Evolutionary conservation across 2,797 vertebrate species (phyloP).

Genomic region (Lagorchestes hirsutus): DNA sequence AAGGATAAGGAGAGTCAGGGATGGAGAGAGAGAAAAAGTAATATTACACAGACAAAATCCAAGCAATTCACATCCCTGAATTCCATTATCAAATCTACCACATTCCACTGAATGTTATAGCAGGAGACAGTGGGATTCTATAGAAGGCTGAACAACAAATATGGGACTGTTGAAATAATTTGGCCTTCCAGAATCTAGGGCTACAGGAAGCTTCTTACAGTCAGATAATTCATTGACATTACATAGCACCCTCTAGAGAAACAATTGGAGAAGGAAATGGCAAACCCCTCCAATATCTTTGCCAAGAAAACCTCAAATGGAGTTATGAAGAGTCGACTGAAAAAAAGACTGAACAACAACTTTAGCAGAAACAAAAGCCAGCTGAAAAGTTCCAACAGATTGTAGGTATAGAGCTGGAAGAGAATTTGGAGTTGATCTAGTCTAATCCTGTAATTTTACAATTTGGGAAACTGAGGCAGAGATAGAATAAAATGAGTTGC

Average conservation of each 20-base stretch:
- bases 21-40: background rate
- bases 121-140: background rate
- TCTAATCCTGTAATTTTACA: background rate
- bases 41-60: background rate
- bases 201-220: background rate
- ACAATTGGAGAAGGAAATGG: background rate
- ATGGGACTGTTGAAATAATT: background rate
- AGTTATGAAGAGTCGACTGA: background rate
- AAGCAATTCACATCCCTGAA: background rate
- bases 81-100: background rate
- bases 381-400: background rate
- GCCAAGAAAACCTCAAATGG: background rate
- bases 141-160: background rate
- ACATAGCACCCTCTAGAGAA: background rate
- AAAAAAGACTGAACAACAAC: background rate
- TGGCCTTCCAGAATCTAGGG: background rate
- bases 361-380: background rate
- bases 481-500: background rate
- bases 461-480: background rate
- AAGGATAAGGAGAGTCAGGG: background rate
- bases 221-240: background rate
- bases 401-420: background rate
- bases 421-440: background rate
- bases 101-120: background rate
- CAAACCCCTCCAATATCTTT: background rate